Evolutionary conservation across 2,888 invertebrate genomes (phyloP).

Genomic region (Belgica antarctica): DNA sequence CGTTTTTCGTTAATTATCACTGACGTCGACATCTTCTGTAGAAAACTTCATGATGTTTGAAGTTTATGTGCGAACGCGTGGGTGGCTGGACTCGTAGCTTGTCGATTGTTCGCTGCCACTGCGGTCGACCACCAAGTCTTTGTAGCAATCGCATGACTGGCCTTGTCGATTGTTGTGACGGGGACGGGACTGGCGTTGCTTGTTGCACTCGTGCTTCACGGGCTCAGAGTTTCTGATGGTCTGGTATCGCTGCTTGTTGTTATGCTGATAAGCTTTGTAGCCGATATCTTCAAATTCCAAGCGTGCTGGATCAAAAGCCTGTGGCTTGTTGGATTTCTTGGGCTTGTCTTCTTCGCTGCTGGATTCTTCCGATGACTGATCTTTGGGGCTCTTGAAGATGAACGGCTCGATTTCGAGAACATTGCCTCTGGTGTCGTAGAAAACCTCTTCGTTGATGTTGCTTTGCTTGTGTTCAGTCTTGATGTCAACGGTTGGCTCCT

Average conservation of each 20-base stretch:
- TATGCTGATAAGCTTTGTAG: conserved; percentile 7
- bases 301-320: conserved; percentile 5
- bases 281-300: conserved; percentile 31
- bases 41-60: no score
- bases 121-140: conserved; percentile 25
- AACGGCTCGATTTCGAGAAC: conserved; percentile 32
- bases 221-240: conserved; percentile 17
- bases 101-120: conserved; percentile 33
- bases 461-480: not conserved
- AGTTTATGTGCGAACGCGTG: not conserved
- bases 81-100: not conserved
- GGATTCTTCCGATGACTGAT: conserved; percentile 14
- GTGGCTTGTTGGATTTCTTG: not conserved
- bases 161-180: not conserved
- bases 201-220: conserved; percentile 19
- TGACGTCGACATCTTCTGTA: no score
- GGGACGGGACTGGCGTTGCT: no score
- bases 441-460: conserved; percentile 22
- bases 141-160: not conserved
- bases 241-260: not conserved
- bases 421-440: conserved; percentile 29
- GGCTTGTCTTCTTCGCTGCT: conserved; percentile 1
- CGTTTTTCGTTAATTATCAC: no score
- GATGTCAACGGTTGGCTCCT: conserved; percentile 50
- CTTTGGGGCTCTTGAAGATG: not conserved